Conservation (phyloP, 1,140 invertebrate genomes). For the Fopius arisanus region DNA sequence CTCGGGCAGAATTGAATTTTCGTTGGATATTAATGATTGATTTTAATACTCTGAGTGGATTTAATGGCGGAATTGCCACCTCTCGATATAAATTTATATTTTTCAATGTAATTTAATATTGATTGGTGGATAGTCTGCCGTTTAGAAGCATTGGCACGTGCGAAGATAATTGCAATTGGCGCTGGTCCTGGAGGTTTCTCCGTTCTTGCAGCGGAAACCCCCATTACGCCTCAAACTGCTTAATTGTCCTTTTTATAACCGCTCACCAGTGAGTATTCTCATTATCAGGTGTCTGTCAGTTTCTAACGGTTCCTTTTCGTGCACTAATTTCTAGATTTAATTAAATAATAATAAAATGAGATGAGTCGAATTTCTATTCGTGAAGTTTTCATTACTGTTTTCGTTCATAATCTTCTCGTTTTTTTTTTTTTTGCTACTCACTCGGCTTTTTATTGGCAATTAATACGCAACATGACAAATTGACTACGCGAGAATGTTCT, state of each 20-base stretch:
- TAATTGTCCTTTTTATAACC: conserved; percentile 50
- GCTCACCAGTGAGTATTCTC: conserved; percentile 57
- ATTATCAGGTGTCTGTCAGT: background rate
- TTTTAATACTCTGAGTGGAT: too few species aligned
- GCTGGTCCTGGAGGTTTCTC: conserved; percentile 52
- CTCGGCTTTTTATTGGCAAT: too few species aligned
- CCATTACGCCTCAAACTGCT: conserved; percentile 46
- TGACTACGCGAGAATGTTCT: background rate
- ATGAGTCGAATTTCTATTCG: too few species aligned
- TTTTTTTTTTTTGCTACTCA: too few species aligned
- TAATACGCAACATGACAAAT: background rate
- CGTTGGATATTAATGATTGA: too few species aligned
- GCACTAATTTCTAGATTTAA: background rate
- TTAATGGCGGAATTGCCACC: too few species aligned
- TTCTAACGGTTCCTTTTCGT: conserved; percentile 48
- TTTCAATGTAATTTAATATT: conserved; percentile 21
- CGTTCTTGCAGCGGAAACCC: conserved; percentile 49
- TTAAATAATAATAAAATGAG: too few species aligned
- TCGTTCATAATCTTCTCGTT: too few species aligned
- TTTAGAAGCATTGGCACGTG: conserved; percentile 57
- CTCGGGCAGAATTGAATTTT: too few species aligned
- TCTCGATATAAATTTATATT: too few species aligned
- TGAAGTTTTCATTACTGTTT: too few species aligned
- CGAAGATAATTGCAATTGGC: conserved; percentile 57
- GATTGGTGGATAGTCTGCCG: conserved; percentile 54